phyloP scores from a whole-genome alignment of 2,888 invertebrate genomes.

The Andrena camellia region DNA sequence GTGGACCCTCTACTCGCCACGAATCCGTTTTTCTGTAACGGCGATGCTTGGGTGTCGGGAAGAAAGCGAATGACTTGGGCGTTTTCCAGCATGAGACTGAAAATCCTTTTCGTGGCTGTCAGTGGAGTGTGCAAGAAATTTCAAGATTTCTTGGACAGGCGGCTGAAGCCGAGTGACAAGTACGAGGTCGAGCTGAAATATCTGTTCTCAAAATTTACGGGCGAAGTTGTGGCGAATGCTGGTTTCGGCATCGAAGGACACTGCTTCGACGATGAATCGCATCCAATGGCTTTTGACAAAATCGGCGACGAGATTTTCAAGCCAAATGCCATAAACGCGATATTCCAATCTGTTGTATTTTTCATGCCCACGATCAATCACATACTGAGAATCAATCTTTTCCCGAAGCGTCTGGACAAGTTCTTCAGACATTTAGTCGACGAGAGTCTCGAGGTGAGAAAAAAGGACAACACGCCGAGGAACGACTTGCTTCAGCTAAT shows the following conservation, averaged over 20 bases:
- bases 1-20: slow-evolving; percentile 70
- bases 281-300: slow-evolving; percentile 52
- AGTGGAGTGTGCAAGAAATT: slow-evolving; percentile 69
- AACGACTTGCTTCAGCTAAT: slow-evolving; percentile 86
- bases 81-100: slow-evolving; percentile 69
- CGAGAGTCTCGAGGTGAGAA: slow-evolving; percentile 69
- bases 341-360: slow-evolving; percentile 47
- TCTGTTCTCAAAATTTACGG: slow-evolving; percentile 71
- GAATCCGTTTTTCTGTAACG: slow-evolving; percentile 77
- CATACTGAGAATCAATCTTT: slow-evolving; percentile 48
- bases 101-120: slow-evolving; percentile 72
- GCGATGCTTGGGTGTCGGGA: slow-evolving; percentile 70
- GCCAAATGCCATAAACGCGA: slow-evolving; percentile 48
- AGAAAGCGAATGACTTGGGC: slow-evolving; percentile 62
- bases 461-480: slow-evolving; percentile 73
- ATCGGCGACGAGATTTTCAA: slow-evolving; percentile 67
- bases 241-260: slow-evolving; percentile 76
- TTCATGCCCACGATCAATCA: slow-evolving; percentile 59
- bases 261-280: slow-evolving; percentile 69
- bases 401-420: slow-evolving; percentile 63
- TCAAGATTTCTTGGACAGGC: slow-evolving; percentile 49
- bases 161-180: slow-evolving; percentile 7
- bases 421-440: slow-evolving; percentile 73
- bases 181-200: slow-evolving; percentile 71
- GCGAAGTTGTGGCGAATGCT: slow-evolving; percentile 73